Percentiles rank a stretch among this genome's conserved stretches.
These are phyloP conservation scores for Adoxophyes honmai DNA, from an alignment of 1,140 invertebrate genomes.

Conservation along the genomic window DNA sequence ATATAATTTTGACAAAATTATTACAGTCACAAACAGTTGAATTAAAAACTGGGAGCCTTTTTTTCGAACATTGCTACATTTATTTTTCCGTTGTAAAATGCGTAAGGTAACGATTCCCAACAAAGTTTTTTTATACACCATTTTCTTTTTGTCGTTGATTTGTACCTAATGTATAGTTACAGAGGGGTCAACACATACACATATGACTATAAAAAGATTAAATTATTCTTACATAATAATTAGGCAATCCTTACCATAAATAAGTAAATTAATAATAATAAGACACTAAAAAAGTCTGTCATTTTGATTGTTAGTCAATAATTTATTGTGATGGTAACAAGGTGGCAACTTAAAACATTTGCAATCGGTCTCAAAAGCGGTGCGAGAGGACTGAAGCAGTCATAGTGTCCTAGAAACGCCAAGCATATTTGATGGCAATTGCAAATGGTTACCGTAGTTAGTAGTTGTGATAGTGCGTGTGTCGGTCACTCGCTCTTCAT, in stretches of 20 bases:
- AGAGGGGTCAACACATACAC: too few relatives aligned
- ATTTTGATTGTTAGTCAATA: constrained; percentile 17
- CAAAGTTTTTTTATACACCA: too few relatives aligned
- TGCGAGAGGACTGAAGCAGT: not conserved
- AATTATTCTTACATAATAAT: not conserved
- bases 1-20: too few relatives aligned
- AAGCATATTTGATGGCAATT: not conserved
- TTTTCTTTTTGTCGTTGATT: too few relatives aligned
- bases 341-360: not conserved
- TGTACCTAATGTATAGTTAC: too few relatives aligned
- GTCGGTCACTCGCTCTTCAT: constrained; percentile 52
- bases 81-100: too few relatives aligned
- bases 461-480: not conserved
- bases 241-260: constrained; percentile 1
- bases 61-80: too few relatives aligned
- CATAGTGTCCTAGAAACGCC: not conserved
- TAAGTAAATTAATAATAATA: constrained; percentile 33
- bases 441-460: not conserved
- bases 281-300: constrained; percentile 42
- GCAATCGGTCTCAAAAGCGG: not conserved
- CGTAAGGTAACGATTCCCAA: too few relatives aligned
- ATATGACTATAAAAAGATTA: too few relatives aligned
- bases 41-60: too few relatives aligned
- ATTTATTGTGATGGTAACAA: constrained; percentile 5
- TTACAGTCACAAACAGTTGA: too few relatives aligned